These are phyloP conservation scores for Apogon talboti DNA, from an alignment of 2,797 vertebrate genomes.

Conservation along the genomic window DNA sequence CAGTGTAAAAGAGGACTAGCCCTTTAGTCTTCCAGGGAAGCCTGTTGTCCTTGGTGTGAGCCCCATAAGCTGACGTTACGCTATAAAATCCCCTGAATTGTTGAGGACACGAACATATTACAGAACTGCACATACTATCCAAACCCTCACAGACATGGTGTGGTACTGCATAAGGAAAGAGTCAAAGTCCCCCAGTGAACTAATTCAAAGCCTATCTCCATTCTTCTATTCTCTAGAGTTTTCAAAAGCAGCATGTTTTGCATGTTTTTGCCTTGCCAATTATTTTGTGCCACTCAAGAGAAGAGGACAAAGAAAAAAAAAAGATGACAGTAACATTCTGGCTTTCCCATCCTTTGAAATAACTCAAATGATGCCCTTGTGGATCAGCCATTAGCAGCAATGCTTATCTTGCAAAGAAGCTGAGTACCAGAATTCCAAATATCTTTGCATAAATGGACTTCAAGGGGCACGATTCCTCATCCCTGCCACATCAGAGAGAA, in stretches of 20 bases:
- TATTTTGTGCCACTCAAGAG: conserved; percentile 61
- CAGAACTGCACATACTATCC: conserved; percentile 9
- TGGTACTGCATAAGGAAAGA: conserved; percentile 7
- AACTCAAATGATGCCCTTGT: conserved; percentile 64
- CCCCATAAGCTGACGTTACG: conserved; percentile 37
- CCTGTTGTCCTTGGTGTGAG: conserved; percentile 28
- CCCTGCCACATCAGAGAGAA: conserved; percentile 74
- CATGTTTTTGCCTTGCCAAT: conserved; percentile 59
- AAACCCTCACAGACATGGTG: conserved; percentile 18
- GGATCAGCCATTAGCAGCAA: conserved; percentile 68
- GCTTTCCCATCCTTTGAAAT: conserved; percentile 47
- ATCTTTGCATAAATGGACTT: conserved; percentile 68
- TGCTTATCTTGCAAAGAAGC: conserved; percentile 64
- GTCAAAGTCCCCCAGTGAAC: conserved; percentile 18
- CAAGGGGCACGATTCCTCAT: conserved; percentile 63
- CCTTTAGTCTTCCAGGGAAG: conserved; percentile 49
- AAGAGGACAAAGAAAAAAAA: conserved; percentile 44
- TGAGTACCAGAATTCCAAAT: conserved; percentile 62
- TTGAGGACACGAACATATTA: conserved; percentile 20
- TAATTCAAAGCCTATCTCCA: conserved; percentile 34
- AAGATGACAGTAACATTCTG: conserved; percentile 38
- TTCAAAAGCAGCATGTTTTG: conserved; percentile 32
- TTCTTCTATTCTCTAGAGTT: conserved; percentile 27
- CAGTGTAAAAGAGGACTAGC: conserved; percentile 42
- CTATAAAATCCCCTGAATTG: conserved; percentile 30